Evolutionary conservation across 2,797 vertebrate species (phyloP).

Genomic region (Microchirus variegatus): DNA sequence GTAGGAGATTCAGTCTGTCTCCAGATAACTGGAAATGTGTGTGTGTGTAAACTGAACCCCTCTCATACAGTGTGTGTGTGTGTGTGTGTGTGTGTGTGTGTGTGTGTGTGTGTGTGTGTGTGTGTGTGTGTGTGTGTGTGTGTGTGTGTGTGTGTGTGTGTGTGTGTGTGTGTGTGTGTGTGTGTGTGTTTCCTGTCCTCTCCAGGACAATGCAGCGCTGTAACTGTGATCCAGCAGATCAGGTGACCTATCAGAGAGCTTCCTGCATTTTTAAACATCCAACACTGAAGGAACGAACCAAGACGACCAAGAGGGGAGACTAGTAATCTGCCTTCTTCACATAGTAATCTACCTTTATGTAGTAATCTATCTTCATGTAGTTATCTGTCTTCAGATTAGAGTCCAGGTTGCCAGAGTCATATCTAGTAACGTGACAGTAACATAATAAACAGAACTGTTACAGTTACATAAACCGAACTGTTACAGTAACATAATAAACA

Average conservation of each 20-base stretch:
- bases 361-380: too few species aligned
- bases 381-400: too few species aligned
- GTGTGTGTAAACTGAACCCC: constrained; percentile 58
- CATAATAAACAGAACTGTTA: too few species aligned
- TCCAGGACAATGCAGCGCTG: constrained; percentile 62
- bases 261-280: constrained; percentile 75
- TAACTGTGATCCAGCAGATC: constrained; percentile 71
- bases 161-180: constrained; percentile 53
- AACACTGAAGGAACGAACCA: constrained; percentile 24
- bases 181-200: constrained; percentile 44
- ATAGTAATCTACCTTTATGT: too few species aligned
- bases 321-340: too few species aligned
- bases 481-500: too few species aligned
- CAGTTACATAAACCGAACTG: too few species aligned
- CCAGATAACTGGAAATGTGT: constrained; percentile 59
- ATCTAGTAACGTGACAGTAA: too few species aligned
- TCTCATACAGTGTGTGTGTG: constrained; percentile 61
- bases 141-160: constrained; percentile 40
- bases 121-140: constrained; percentile 41
- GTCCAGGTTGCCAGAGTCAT: too few species aligned
- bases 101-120: constrained; percentile 54
- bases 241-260: constrained; percentile 68
- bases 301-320: neutral
- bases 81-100: constrained; percentile 52
- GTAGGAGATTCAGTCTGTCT: constrained; percentile 57